Percentiles rank a stretch among this genome's conserved stretches.
These are phyloP conservation scores for Meloidogyne floridensis DNA, from an alignment of 1,140 invertebrate genomes.

Conservation along the genomic window DNA sequence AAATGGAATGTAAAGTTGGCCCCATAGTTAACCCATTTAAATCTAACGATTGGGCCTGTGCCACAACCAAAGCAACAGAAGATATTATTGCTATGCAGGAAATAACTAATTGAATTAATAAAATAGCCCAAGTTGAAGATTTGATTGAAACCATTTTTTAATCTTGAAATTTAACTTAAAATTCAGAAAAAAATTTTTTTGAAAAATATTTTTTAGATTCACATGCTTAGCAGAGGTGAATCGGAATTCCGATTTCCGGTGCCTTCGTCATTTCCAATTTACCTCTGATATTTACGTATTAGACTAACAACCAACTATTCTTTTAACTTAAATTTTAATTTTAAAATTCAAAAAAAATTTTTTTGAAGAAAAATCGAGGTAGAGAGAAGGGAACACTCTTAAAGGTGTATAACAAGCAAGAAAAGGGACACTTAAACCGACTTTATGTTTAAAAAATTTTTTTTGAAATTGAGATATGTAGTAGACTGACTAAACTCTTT, in stretches of 20 bases:
- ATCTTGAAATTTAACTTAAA: not conserved
- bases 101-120: constrained; percentile 39
- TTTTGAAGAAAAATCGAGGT: too few relatives aligned
- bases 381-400: not conserved
- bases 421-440: not conserved
- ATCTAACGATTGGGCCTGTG: constrained; percentile 34
- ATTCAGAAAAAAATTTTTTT: not conserved
- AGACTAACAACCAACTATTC: not conserved
- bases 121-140: constrained; percentile 40
- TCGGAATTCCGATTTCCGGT: too few relatives aligned
- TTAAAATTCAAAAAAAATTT: not conserved
- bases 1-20: constrained; percentile 30
- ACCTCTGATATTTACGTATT: not conserved
- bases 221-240: too few relatives aligned
- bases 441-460: not conserved
- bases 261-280: too few relatives aligned
- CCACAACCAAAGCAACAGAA: constrained; percentile 42
- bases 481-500: not conserved
- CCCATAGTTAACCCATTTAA: constrained; percentile 17
- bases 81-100: constrained; percentile 38
- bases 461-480: not conserved
- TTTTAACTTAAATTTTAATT: not conserved
- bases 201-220: too few relatives aligned
- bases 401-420: not conserved
- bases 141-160: constrained; percentile 36